phyloP scores from a whole-genome alignment of 1,140 invertebrate species.

The Penaeus chinensis region DNA sequence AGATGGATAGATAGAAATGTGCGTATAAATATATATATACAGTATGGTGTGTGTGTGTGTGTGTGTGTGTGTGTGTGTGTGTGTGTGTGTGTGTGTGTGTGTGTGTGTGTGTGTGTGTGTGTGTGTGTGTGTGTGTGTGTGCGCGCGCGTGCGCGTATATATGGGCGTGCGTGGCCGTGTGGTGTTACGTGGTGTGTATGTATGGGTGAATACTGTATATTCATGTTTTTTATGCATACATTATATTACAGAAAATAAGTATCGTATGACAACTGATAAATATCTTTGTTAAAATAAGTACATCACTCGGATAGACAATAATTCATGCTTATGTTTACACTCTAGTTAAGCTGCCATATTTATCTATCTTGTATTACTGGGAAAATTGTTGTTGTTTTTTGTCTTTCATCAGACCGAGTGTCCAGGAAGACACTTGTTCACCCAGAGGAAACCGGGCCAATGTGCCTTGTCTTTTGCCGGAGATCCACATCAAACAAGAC shows the following conservation, averaged over 20 bases:
- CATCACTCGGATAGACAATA: not conserved
- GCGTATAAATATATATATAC: conserved; percentile 16
- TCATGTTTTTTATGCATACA: conserved; percentile 6
- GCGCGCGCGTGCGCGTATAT: not conserved
- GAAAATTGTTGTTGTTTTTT: too few relatives aligned
- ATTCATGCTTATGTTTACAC: not conserved
- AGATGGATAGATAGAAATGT: too few relatives aligned
- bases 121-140: conserved; percentile 3
- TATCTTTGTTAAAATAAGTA: not conserved
- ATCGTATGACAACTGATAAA: not conserved
- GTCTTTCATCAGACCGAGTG: too few relatives aligned
- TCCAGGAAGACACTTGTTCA: too few relatives aligned
- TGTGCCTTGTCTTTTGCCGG: too few relatives aligned
- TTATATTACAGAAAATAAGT: not conserved
- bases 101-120: not conserved
- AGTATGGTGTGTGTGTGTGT: not conserved
- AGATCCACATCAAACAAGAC: too few relatives aligned
- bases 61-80: not conserved
- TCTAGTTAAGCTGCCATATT: too few relatives aligned
- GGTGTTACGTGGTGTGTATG: not conserved
- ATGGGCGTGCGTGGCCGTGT: not conserved
- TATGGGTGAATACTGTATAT: not conserved
- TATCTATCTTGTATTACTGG: too few relatives aligned
- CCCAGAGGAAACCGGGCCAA: too few relatives aligned
- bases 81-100: not conserved